These are phyloP conservation scores for Dasyurus viverrinus DNA, from an alignment of 2,113 vertebrate species.

Conservation along the genomic window DNA sequence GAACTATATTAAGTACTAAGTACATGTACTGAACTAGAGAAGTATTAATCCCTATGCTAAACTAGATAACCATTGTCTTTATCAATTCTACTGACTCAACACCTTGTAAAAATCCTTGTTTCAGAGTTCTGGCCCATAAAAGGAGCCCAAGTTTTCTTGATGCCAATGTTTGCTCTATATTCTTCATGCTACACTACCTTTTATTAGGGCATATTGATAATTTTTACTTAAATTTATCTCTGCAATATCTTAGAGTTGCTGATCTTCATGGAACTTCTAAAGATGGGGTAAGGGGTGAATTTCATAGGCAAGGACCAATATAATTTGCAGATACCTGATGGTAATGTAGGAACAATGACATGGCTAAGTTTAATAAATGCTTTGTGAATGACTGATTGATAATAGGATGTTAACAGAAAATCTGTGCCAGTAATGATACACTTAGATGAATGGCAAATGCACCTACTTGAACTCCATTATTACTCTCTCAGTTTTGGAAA, in stretches of 20 bases:
- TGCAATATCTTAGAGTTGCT: not conserved
- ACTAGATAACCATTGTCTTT: no score
- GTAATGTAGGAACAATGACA: constrained; percentile 58
- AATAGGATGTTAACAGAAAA: constrained; percentile 65
- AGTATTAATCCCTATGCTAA: no score
- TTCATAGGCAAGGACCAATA: constrained; percentile 21
- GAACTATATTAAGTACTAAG: no score
- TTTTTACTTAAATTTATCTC: not conserved
- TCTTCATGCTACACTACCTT: not conserved
- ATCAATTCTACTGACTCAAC: no score
- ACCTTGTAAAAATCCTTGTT: no score
- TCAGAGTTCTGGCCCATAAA: no score
- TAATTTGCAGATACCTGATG: constrained; percentile 62
- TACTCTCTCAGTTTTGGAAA: constrained; percentile 67
- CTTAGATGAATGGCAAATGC: constrained; percentile 68
- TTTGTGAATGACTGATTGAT: not conserved
- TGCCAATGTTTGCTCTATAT: not conserved
- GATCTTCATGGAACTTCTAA: not conserved
- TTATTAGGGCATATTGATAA: not conserved
- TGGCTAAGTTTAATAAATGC: constrained; percentile 46
- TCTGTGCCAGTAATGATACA: constrained; percentile 57
- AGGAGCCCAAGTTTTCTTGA: not conserved
- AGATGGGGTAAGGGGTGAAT: not conserved
- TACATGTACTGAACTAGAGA: no score
- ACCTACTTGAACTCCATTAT: constrained; percentile 65